Percentiles rank a stretch among this genome's conserved stretches.
phyloP scores from a whole-genome alignment of 2,888 invertebrate genomes.

The Pandemis cinnamomeana region DNA sequence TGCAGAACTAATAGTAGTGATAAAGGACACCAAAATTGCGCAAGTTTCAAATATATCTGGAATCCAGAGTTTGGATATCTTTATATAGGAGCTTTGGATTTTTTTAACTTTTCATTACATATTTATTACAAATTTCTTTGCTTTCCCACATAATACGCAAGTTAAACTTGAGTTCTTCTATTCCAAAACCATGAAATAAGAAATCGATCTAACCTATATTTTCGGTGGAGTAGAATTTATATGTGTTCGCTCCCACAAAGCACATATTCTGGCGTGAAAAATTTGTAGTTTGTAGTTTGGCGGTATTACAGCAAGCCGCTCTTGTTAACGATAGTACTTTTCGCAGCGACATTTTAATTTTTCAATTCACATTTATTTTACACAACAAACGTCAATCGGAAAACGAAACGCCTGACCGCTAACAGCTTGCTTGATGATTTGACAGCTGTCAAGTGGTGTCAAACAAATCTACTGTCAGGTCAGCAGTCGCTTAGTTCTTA shows the following conservation, averaged over 20 bases:
- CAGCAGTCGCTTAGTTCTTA: too few species aligned
- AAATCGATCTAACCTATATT: conserved; percentile 74
- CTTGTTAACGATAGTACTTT: conserved; percentile 72
- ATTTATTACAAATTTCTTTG: not conserved
- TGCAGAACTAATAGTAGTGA: not conserved
- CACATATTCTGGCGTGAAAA: conserved; percentile 65
- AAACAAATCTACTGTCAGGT: conserved; percentile 26
- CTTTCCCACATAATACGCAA: not conserved
- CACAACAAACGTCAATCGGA: conserved; percentile 52
- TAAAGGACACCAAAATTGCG: not conserved
- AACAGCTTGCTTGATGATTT: not conserved
- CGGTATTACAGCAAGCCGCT: conserved; percentile 64
- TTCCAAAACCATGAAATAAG: conserved; percentile 8
- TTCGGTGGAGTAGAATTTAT: conserved; percentile 71
- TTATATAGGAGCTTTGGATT: not conserved
- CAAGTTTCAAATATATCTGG: not conserved
- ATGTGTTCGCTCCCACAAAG: conserved; percentile 63
- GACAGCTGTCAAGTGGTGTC: conserved; percentile 8
- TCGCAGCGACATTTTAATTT: conserved; percentile 72
- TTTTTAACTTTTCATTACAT: not conserved
- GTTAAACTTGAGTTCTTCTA: not conserved
- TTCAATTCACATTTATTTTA: conserved; percentile 57
- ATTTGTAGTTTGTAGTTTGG: conserved; percentile 63
- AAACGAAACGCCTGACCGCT: conserved; percentile 36
- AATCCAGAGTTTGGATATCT: not conserved